phyloP scores from a whole-genome alignment of 2,113 vertebrate species.

The Notothenia rossii region DNA sequence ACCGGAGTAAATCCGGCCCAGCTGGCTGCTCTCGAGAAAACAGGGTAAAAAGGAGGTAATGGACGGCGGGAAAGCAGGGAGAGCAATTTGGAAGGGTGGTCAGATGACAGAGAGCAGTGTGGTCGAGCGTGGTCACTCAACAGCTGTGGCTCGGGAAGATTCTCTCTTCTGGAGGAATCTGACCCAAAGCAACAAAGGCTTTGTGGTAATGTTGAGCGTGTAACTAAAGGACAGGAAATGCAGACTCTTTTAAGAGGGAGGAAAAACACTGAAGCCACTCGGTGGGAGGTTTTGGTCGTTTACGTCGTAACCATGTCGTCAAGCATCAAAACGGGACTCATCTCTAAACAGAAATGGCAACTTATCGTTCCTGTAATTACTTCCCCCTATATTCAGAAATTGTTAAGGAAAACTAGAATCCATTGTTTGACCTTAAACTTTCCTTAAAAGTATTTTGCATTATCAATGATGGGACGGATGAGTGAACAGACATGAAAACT shows the following conservation, averaged over 20 bases:
- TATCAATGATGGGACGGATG: not conserved
- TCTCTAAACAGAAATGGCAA: slow-evolving; percentile 69
- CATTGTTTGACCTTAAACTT: slow-evolving; percentile 35
- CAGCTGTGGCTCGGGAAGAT: slow-evolving; percentile 71
- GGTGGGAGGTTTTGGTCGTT: slow-evolving; percentile 72
- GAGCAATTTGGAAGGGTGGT: slow-evolving; percentile 65
- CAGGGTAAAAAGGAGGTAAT: slow-evolving; percentile 25
- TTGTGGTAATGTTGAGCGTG: slow-evolving; percentile 61
- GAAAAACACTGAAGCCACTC: slow-evolving; percentile 67
- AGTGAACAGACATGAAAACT: slow-evolving; percentile 12
- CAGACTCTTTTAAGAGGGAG: slow-evolving; percentile 52
- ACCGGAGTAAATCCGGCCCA: slow-evolving; percentile 81
- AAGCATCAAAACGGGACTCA: slow-evolving; percentile 56
- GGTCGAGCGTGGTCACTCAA: slow-evolving; percentile 72
- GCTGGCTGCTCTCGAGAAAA: slow-evolving; percentile 75
- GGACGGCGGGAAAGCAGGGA: slow-evolving; percentile 25
- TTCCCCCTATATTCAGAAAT: slow-evolving; percentile 34
- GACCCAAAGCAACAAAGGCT: slow-evolving; percentile 79
- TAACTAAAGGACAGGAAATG: slow-evolving; percentile 73
- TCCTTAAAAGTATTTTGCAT: not conserved
- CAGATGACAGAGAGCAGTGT: slow-evolving; percentile 71
- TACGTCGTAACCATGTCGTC: slow-evolving; percentile 56
- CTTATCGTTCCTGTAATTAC: slow-evolving; percentile 53
- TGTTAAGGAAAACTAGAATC: slow-evolving; percentile 11
- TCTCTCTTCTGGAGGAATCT: slow-evolving; percentile 54